Conservation (phyloP, 2,888 invertebrate genomes). For the Leucophenga montana region DNA sequence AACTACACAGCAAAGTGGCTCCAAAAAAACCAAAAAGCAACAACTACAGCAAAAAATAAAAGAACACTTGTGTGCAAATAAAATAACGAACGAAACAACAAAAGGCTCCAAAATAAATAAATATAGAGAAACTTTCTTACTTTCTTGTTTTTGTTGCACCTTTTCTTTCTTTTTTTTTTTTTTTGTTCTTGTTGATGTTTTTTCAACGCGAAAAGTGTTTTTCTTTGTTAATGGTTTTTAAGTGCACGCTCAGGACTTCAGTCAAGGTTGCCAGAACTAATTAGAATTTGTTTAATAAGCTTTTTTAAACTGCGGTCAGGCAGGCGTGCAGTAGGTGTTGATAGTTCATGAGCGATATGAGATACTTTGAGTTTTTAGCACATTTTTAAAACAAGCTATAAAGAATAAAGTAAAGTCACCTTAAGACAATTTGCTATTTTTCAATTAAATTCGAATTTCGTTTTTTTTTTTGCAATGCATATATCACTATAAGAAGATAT, state of each 20-base stretch:
- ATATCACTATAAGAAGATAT: conserved; percentile 27
- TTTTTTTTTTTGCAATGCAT: conserved; percentile 53
- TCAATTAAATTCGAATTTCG: conserved; percentile 67
- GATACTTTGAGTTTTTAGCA: neutral
- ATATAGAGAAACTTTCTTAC: conserved; percentile 38
- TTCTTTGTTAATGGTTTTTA: conserved; percentile 63
- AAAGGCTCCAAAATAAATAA: conserved; percentile 57
- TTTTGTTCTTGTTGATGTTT: conserved; percentile 39
- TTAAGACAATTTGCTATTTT: conserved; percentile 52
- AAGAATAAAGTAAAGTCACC: neutral
- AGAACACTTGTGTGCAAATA: conserved; percentile 58
- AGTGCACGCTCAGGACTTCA: conserved; percentile 43
- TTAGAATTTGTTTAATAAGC: conserved; percentile 48
- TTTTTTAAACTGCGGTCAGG: conserved; percentile 6
- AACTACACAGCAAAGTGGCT: conserved; percentile 53
- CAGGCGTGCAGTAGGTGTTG: neutral
- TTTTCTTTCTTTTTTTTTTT: conserved; percentile 40
- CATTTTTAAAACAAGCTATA: neutral
- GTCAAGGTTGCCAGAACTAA: conserved; percentile 52
- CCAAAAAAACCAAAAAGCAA: conserved; percentile 13
- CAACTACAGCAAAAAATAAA: neutral
- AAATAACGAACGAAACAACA: conserved; percentile 11
- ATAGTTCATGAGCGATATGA: neutral
- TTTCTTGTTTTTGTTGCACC: conserved; percentile 23
- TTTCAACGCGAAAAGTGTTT: conserved; percentile 55